These are phyloP conservation scores for Crotalus horridus DNA, from an alignment of 2,113 vertebrate species.

Conservation along the genomic window DNA sequence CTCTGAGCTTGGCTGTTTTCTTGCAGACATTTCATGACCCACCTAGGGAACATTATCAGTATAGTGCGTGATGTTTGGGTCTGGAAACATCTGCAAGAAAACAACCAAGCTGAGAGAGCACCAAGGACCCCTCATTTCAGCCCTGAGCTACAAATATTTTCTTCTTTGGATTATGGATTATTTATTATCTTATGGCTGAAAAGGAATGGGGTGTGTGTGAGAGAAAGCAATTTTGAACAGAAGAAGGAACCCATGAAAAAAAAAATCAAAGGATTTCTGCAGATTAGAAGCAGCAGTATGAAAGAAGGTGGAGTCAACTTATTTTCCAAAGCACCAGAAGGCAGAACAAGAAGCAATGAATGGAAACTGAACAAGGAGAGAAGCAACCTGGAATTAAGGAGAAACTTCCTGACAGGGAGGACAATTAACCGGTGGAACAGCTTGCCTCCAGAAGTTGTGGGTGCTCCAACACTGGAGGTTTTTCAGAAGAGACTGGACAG, in stretches of 20 bases:
- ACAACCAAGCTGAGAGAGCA: neutral
- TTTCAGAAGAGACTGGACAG: too few species aligned
- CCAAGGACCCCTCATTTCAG: neutral
- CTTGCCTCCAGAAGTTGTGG: too few species aligned
- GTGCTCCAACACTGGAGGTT: too few species aligned
- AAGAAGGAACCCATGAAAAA: neutral
- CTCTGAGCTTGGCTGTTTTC: neutral
- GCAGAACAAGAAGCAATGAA: neutral
- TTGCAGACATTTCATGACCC: neutral
- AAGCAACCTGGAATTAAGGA: too few species aligned
- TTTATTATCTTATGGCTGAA: neutral
- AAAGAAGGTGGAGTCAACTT: neutral
- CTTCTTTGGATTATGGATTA: neutral
- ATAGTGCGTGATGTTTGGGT: neutral
- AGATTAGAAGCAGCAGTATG: neutral
- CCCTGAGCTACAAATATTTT: neutral
- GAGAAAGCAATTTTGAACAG: neutral
- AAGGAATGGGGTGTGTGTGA: fast-evolving
- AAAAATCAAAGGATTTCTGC: neutral
- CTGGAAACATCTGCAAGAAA: neutral
- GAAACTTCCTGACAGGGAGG: too few species aligned
- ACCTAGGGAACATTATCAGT: neutral
- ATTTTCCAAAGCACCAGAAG: neutral
- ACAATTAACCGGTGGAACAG: too few species aligned
- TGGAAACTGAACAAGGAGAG: too few species aligned